A percentile compares a stretch with the other conserved stretches of the same genome.
These are phyloP conservation scores for Nephrocerus scutellatus DNA, from an alignment of 2,888 invertebrate genomes.

Conservation along the genomic window DNA sequence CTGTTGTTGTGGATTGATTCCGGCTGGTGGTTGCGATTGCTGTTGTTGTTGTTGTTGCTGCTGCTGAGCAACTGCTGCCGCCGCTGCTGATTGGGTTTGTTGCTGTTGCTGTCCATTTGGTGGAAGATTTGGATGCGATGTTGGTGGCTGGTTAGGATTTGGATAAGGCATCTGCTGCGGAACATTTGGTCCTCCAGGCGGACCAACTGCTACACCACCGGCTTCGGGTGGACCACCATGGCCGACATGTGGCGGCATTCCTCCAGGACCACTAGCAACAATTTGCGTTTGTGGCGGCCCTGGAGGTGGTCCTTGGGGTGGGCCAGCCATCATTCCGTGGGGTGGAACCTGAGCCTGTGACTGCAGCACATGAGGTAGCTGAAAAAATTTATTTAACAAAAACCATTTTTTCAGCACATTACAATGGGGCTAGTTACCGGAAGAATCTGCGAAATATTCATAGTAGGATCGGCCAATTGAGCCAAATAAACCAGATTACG, in stretches of 20 bases:
- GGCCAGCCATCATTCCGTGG: slow-evolving; percentile 39
- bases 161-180: slow-evolving; percentile 32
- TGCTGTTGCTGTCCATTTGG: slow-evolving; percentile 37
- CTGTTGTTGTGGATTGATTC: slow-evolving; percentile 22
- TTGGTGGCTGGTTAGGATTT: slow-evolving; percentile 36
- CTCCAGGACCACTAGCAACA: slow-evolving; percentile 31
- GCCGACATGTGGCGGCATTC: slow-evolving; percentile 50
- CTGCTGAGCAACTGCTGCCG: slow-evolving; percentile 13
- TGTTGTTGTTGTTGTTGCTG: slow-evolving; percentile 28
- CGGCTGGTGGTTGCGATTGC: slow-evolving; percentile 24
- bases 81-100: slow-evolving; percentile 30
- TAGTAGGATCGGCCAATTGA: slow-evolving; percentile 92
- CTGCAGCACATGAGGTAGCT: slow-evolving; percentile 56
- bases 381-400: slow-evolving; percentile 17
- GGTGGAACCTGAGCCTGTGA: slow-evolving; percentile 41
- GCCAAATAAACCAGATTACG: slow-evolving; percentile 93
- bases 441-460: slow-evolving; percentile 81
- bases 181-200: slow-evolving; percentile 25
- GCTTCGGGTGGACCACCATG: slow-evolving; percentile 30
- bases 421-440: slow-evolving; percentile 59
- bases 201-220: slow-evolving; percentile 48
- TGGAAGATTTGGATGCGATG: slow-evolving; percentile 38
- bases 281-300: slow-evolving; percentile 26
- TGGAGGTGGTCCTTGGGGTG: slow-evolving; percentile 24
- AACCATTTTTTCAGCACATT: not conserved